Evolutionary conservation across 2,888 invertebrate genomes (phyloP).

Genomic region (Mythimna lalbum): DNA sequence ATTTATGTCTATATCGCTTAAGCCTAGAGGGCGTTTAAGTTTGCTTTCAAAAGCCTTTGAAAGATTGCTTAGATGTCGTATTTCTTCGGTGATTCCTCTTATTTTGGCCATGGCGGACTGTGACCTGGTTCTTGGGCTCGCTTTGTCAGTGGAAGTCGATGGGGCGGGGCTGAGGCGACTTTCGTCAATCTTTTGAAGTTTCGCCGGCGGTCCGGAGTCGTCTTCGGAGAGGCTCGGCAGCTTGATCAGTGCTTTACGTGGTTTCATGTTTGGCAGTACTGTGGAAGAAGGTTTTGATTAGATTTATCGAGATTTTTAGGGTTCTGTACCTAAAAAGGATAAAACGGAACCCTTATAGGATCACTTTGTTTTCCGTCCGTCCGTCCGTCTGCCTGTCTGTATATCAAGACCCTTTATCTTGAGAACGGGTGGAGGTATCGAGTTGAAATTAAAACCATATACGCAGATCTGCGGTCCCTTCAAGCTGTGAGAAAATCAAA

Average conservation of each 20-base stretch:
- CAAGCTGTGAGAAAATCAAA: too few species aligned
- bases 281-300: constrained; percentile 52
- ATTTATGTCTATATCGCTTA: constrained; percentile 55
- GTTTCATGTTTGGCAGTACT: constrained; percentile 86
- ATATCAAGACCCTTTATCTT: too few species aligned
- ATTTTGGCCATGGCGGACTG: constrained; percentile 76
- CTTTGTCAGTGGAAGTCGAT: constrained; percentile 62
- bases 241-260: constrained; percentile 81
- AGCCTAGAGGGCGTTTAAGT: constrained; percentile 70
- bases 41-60: constrained; percentile 71
- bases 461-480: too few species aligned
- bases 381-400: too few species aligned
- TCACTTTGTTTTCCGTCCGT: too few species aligned
- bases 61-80: constrained; percentile 74
- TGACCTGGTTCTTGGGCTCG: constrained; percentile 63
- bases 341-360: too few species aligned
- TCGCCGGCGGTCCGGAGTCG: constrained; percentile 69
- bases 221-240: constrained; percentile 82
- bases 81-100: constrained; percentile 79
- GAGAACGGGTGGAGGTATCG: too few species aligned
- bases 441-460: too few species aligned
- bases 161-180: constrained; percentile 49
- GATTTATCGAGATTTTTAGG: too few species aligned
- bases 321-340: too few species aligned
- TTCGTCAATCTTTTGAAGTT: constrained; percentile 65